A percentile compares a stretch with the other conserved stretches of the same genome.
phyloP scores from a whole-genome alignment of 2,888 invertebrate species.

The Oegoconia quadripuncta region DNA sequence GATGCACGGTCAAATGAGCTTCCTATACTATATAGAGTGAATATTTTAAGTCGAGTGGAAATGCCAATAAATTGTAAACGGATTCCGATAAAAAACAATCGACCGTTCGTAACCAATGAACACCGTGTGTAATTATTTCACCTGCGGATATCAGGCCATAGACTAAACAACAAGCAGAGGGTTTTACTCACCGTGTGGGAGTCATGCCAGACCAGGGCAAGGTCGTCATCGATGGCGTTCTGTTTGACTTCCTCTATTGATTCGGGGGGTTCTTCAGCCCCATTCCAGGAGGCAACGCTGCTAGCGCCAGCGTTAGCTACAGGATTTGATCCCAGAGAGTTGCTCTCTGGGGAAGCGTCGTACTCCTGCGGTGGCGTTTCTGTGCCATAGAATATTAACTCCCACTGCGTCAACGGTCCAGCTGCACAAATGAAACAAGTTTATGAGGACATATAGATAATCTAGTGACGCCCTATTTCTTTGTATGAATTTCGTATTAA shows the following conservation, averaged over 20 bases:
- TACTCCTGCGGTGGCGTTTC: slow-evolving; percentile 80
- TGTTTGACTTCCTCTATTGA: slow-evolving; percentile 75
- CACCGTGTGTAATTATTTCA: background rate
- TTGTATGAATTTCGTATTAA: background rate
- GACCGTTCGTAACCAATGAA: background rate
- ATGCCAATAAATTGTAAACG: too few species aligned
- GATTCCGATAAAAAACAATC: too few species aligned
- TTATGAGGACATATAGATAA: slow-evolving; percentile 1
- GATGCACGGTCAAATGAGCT: too few species aligned
- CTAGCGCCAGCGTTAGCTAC: slow-evolving; percentile 8
- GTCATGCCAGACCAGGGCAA: slow-evolving; percentile 80
- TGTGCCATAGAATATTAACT: slow-evolving; percentile 90
- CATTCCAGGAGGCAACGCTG: slow-evolving; percentile 34
- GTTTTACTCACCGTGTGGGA: slow-evolving; percentile 80
- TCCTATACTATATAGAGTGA: too few species aligned
- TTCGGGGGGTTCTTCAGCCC: slow-evolving; percentile 34
- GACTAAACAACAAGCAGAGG: background rate
- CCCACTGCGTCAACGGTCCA: slow-evolving; percentile 85
- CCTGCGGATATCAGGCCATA: too few species aligned
- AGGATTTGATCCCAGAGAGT: slow-evolving; percentile 59
- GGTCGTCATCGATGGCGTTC: slow-evolving; percentile 80
- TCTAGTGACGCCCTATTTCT: too few species aligned
- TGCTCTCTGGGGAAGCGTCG: slow-evolving; percentile 81
- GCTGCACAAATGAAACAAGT: slow-evolving; percentile 61
- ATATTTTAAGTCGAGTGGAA: too few species aligned